Evolutionary conservation across 2,113 vertebrate species (phyloP), one percentile per base, ranked within the genome.

Genomic region (Platysteira castanea): DNA sequence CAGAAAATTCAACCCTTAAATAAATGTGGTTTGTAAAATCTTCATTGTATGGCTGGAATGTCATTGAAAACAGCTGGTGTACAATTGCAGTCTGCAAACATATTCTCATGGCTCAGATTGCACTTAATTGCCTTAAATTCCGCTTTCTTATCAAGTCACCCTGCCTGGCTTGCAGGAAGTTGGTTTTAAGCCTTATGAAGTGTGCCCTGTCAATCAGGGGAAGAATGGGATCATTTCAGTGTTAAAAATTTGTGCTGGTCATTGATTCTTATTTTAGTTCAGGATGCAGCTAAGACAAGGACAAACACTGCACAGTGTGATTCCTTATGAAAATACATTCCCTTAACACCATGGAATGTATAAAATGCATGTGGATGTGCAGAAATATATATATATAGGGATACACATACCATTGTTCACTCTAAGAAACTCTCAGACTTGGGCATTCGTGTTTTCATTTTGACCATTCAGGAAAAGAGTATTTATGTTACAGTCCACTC

Each of bases 401-500:
- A 95, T 86, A 94, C 76, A 84, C 91, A 95, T 96, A 95, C 95
- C 92, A 80, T 73, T 87, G 84, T 89, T 95, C 91, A 83, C 30
- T 84, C 80, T 69, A 95, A 95, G 87, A 93, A 88, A 83, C 52
- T 89, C 79, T 88, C 64, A 61, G 70, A 71, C 91, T 83, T 68
- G 65, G 87, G 87, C 94, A 96, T 84, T 97, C 96, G 76, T 84
- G 92, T 93, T 95, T 95, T 94, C 93, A 89, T 67, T 92, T 73
- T 70, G 73, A 89, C 88, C 89, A 47, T 93, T 97, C 96, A 94
- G 96, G 96, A 96, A 97, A 96, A 93, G 86, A 59, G 65, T 97
- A 97, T 98, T 98, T 98, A 97, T 96, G 95, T 96, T 96, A 87
- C 65, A 78, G 94, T 96, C 96, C 95, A 95, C 96, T 98, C 97